A percentile compares a stretch with the other conserved stretches of the same genome.
Conservation (phyloP, 1,140 invertebrate genomes). For the Drosophila ohnishii region DNA sequence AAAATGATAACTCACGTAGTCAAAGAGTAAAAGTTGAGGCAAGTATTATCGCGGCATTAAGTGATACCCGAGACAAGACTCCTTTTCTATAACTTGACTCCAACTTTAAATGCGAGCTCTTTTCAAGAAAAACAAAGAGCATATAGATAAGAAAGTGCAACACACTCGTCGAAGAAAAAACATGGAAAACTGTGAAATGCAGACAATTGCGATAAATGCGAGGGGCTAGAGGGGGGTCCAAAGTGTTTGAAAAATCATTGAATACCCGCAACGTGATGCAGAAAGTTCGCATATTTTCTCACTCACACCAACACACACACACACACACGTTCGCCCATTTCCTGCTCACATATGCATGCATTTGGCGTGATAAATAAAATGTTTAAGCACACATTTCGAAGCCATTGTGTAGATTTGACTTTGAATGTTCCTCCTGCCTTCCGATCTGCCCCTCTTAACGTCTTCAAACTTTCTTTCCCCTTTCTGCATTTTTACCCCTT, state of each 20-base stretch:
- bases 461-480: background rate
- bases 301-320: conserved; percentile 17
- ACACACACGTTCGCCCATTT: conserved; percentile 40
- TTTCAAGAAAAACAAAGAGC: conserved; percentile 33
- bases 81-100: conserved; percentile 6
- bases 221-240: conserved; percentile 1
- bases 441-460: background rate
- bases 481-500: background rate
- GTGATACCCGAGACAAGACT: conserved; percentile 17
- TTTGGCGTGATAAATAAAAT: conserved; percentile 80
- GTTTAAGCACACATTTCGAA: conserved; percentile 79
- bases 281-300: conserved; percentile 65
- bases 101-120: conserved; percentile 24
- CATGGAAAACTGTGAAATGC: conserved; percentile 43
- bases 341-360: conserved; percentile 54
- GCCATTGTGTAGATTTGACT: conserved; percentile 76
- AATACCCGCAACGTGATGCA: conserved; percentile 74
- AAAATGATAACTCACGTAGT: conserved; percentile 27
- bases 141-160: conserved; percentile 33
- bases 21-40: conserved; percentile 30
- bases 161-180: conserved; percentile 6
- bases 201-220: conserved; percentile 76
- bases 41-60: conserved; percentile 45
- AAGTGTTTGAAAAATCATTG: conserved; percentile 65
- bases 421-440: conserved; percentile 44